Evolutionary conservation across 2,888 invertebrate genomes (phyloP), one percentile per base, ranked within the genome.

Genomic region (Trichopoda pennipes): DNA sequence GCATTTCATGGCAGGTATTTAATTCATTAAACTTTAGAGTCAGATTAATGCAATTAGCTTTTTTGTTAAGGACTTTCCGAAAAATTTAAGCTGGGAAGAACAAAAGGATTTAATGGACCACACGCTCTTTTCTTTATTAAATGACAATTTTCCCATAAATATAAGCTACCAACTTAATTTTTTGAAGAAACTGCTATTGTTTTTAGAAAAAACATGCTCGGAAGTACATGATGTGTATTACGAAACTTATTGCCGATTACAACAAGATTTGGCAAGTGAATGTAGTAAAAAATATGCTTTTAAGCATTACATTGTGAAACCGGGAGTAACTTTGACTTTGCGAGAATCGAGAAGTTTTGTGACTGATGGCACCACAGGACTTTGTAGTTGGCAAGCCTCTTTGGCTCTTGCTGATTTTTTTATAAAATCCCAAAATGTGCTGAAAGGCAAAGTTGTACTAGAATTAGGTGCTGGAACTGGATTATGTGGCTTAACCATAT

Each of bases 401-500:
- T 86, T 94, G 69, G 94, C 93, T 69, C 90, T 96, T 66, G 93
- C 95, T 42, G 94, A 96, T 88, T 96, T 95, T 94, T 93, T 94
- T 51, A 84, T 94, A 12, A 88, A 91, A 73, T 93, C 96, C 87
- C 89, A 90, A 85, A 85, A 91, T 10, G 58, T 91, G 28, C 92
- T 96, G 55, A 69, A 86, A 8, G 89, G 91, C 12, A 95, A 94
- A 90, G 91, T 89, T 56, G 87, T 96, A 6, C 86, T 96, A 7
- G 96, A 96, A 91, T 91, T 96, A 6, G 96, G 96, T 14, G 94
- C 95, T 14, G 96, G 96, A 32, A 92, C 94, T 19, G 96, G 96
- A 0, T 92, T 96, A 69, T 93, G 94, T 47, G 95, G 96, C 19
- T 92, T 96, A 47, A 91, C 93, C 4, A 90, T 94, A 47, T 91